Evolutionary conservation across 1,140 invertebrate species (phyloP).

Genomic region (Onthophagus taurus): DNA sequence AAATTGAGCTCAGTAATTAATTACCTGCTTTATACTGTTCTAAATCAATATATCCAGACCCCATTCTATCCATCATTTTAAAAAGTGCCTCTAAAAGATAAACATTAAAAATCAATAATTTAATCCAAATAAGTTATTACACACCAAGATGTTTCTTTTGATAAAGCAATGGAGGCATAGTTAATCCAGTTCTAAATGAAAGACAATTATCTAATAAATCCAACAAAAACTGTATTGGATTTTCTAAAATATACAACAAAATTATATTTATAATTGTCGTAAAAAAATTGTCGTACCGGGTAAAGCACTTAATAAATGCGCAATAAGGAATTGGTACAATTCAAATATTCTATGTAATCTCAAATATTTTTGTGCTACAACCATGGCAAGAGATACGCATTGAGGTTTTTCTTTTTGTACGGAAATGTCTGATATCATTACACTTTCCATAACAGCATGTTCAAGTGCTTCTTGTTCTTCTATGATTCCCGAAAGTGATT

Average conservation of each 20-base stretch:
- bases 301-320: constrained; percentile 37
- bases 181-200: constrained; percentile 38
- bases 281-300: constrained; percentile 26
- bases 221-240: constrained; percentile 41
- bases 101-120: constrained; percentile 5
- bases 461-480: too few species aligned
- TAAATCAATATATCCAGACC: constrained; percentile 26
- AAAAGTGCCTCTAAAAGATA: constrained; percentile 25
- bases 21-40: constrained; percentile 26
- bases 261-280: not conserved
- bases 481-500: too few species aligned
- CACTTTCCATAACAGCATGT: too few species aligned
- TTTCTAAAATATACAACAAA: constrained; percentile 19
- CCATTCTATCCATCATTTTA: constrained; percentile 31
- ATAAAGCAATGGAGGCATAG: constrained; percentile 40
- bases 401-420: too few species aligned
- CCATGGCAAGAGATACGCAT: too few species aligned
- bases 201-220: constrained; percentile 41
- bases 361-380: constrained; percentile 35
- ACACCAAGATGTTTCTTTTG: constrained; percentile 23
- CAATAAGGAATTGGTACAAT: constrained; percentile 41
- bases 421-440: too few species aligned
- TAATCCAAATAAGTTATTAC: too few species aligned
- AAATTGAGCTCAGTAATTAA: too few species aligned
- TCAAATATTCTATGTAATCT: constrained; percentile 37